Conservation (phyloP, 2,797 vertebrate genomes). For the Rhabdophis nuchalis region DNA sequence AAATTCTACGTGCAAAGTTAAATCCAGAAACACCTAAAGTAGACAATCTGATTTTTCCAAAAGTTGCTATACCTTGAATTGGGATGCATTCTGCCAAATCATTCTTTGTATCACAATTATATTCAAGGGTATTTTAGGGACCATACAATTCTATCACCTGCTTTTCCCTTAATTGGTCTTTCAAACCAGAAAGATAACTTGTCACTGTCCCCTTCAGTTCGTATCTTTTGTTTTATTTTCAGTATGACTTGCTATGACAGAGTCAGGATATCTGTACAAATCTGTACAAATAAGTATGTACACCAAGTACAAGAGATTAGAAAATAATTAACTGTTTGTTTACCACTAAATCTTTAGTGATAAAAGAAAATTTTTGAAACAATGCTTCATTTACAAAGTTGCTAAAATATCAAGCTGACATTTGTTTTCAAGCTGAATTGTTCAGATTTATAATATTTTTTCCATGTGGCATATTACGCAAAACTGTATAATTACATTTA, state of each 20-base stretch:
- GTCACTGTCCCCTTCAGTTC: neutral
- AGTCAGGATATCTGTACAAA: neutral
- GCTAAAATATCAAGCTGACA: neutral
- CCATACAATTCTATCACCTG: neutral
- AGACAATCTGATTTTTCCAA: neutral
- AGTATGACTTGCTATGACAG: neutral
- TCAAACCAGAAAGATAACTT: neutral
- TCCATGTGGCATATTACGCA: neutral
- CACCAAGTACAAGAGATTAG: neutral
- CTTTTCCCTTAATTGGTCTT: neutral
- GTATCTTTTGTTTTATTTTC: neutral
- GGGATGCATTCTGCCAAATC: neutral
- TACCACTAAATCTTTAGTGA: neutral
- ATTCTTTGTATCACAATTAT: neutral
- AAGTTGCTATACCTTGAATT: neutral
- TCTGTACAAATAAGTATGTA: neutral
- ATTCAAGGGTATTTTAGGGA: neutral
- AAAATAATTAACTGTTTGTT: neutral
- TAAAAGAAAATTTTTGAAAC: neutral
- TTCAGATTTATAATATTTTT: neutral
- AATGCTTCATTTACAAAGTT: neutral
- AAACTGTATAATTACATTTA: neutral
- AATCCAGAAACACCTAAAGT: neutral
- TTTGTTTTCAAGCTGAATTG: neutral
- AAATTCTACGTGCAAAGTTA: neutral